Evolutionary conservation across 2,113 vertebrate species (phyloP).

Genomic region (Tinamus guttatus): DNA sequence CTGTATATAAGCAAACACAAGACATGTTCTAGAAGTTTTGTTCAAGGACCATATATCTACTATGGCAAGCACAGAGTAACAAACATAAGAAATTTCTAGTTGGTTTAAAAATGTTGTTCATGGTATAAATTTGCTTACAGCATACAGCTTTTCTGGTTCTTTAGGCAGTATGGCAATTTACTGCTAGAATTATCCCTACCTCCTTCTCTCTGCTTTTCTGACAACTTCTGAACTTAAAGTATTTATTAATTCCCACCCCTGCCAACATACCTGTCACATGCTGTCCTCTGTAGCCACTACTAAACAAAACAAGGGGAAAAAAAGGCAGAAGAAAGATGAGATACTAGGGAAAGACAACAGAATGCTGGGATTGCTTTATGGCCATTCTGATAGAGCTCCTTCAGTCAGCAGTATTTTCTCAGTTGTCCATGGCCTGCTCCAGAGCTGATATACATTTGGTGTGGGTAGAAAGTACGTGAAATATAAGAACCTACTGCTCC

Average conservation of each 20-base stretch:
- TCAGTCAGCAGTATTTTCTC: not conserved
- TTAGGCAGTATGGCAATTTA: not conserved
- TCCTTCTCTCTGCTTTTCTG: not conserved
- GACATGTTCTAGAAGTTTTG: not conserved
- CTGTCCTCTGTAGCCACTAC: not conserved
- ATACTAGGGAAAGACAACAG: not conserved
- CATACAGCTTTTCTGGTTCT: not conserved
- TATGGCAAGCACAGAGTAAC: not conserved
- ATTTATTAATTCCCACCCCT: not conserved
- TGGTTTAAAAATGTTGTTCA: not conserved
- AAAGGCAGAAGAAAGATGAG: not conserved
- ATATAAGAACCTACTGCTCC: not conserved
- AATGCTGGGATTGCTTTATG: not conserved
- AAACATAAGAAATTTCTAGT: not conserved
- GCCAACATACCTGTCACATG: not conserved
- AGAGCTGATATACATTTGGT: not conserved
- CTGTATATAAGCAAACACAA: not conserved
- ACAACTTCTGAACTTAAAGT: not conserved
- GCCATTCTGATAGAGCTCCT: not conserved
- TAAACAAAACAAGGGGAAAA: not conserved
- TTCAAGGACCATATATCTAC: not conserved
- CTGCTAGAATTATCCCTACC: not conserved
- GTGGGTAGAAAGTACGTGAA: not conserved
- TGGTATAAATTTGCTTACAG: not conserved
- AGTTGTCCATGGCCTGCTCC: not conserved